A percentile compares a stretch with the other conserved stretches of the same genome.
These are phyloP conservation scores for Cydia splendana DNA, from an alignment of 1,140 invertebrate species.

Conservation along the genomic window DNA sequence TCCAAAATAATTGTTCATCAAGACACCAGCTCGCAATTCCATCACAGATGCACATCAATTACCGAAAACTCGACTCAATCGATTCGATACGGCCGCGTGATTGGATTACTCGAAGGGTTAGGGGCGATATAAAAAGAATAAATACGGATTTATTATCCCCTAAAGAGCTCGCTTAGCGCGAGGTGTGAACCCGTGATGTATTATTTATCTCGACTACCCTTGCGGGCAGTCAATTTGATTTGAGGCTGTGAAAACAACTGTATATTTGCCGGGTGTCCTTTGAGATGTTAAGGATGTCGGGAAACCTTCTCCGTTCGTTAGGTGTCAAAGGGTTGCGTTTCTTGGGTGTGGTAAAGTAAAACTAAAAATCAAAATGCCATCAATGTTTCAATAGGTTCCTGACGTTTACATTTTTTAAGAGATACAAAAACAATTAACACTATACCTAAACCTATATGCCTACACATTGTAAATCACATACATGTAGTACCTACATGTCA, in stretches of 20 bases:
- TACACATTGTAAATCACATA: too few relatives aligned
- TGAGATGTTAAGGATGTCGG: background rate
- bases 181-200: constrained; percentile 74
- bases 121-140: constrained; percentile 76
- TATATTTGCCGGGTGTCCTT: constrained; percentile 33
- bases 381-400: too few relatives aligned
- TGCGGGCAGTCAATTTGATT: constrained; percentile 73
- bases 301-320: constrained; percentile 1
- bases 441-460: too few relatives aligned
- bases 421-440: too few relatives aligned
- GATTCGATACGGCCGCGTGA: constrained; percentile 73
- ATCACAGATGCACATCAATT: constrained; percentile 30
- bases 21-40: constrained; percentile 14
- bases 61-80: constrained; percentile 44
- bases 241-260: constrained; percentile 68
- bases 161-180: constrained; percentile 72
- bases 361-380: too few relatives aligned
- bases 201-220: constrained; percentile 69
- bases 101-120: constrained; percentile 71
- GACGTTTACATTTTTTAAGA: too few relatives aligned
- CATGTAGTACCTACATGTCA: too few relatives aligned
- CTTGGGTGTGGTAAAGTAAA: background rate
- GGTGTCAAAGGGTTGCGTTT: constrained; percentile 44
- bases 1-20: too few relatives aligned
- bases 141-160: constrained; percentile 79